A percentile compares a stretch with the other conserved stretches of the same genome.
phyloP scores from a whole-genome alignment of 2,113 vertebrate genomes.

The Serilophus lunatus region DNA sequence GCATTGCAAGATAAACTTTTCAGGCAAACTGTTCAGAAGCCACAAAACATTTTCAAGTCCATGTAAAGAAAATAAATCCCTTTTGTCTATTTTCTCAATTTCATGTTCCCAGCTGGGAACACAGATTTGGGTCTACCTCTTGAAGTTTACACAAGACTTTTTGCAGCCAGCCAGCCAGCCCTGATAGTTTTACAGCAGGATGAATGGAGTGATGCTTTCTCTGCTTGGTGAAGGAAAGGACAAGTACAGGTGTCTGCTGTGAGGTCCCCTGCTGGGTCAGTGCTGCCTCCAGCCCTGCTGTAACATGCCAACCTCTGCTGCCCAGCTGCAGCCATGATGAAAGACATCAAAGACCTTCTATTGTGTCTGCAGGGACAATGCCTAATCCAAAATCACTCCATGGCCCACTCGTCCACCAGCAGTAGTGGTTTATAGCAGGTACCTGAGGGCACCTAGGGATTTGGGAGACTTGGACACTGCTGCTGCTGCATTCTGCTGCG shows the following conservation, averaged over 20 bases:
- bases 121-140: background rate
- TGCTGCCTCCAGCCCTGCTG: background rate
- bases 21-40: background rate
- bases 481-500: background rate
- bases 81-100: background rate
- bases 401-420: background rate
- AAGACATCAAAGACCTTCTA: slow-evolving; percentile 31
- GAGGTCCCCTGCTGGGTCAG: background rate
- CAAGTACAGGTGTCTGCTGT: background rate
- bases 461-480: background rate
- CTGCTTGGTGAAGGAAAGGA: background rate
- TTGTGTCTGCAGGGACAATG: background rate
- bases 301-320: background rate
- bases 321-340: background rate
- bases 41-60: background rate
- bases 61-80: background rate
- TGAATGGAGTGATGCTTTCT: background rate
- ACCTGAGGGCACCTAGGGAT: background rate
- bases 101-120: background rate
- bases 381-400: background rate
- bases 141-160: background rate
- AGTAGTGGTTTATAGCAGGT: slow-evolving; percentile 23
- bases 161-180: background rate
- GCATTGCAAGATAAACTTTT: background rate
- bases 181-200: background rate